Conservation (phyloP, 2,888 invertebrate species). For the Sipha maydis region DNA sequence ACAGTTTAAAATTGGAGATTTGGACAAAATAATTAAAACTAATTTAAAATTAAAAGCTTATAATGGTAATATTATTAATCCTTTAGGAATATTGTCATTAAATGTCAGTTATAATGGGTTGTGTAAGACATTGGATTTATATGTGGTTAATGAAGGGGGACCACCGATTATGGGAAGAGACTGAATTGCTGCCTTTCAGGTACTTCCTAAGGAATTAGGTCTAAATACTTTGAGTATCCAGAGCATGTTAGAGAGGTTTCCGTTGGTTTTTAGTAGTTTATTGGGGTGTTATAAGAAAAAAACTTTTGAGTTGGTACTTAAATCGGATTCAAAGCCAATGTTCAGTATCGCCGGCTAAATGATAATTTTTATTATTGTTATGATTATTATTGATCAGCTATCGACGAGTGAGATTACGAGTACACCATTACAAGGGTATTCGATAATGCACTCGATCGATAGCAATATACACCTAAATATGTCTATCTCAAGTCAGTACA, state of each 20-base stretch:
- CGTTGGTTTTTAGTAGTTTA: no score
- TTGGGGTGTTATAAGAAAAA: no score
- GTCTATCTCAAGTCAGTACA: no score
- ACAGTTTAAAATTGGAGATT: not conserved
- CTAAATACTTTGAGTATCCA: not conserved
- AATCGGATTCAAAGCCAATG: conserved; percentile 63
- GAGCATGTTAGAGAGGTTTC: no score
- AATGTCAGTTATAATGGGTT: not conserved
- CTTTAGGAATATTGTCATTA: not conserved
- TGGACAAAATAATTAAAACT: not conserved
- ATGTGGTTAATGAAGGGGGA: not conserved
- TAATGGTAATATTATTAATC: not conserved
- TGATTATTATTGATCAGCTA: no score
- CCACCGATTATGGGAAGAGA: not conserved
- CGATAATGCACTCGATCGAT: no score
- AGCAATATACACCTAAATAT: no score
- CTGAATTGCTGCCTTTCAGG: not conserved
- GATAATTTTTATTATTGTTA: no score
- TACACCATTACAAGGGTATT: no score
- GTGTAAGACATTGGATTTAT: not conserved
- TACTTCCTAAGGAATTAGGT: conserved; percentile 30
- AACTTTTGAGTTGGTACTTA: not conserved
- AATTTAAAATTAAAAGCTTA: not conserved
- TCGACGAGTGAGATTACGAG: no score
- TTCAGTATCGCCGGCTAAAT: no score